Evolutionary conservation across 2,113 vertebrate species (phyloP), one percentile per base, ranked within the genome.

Genomic region (Nansenia antarctica): DNA sequence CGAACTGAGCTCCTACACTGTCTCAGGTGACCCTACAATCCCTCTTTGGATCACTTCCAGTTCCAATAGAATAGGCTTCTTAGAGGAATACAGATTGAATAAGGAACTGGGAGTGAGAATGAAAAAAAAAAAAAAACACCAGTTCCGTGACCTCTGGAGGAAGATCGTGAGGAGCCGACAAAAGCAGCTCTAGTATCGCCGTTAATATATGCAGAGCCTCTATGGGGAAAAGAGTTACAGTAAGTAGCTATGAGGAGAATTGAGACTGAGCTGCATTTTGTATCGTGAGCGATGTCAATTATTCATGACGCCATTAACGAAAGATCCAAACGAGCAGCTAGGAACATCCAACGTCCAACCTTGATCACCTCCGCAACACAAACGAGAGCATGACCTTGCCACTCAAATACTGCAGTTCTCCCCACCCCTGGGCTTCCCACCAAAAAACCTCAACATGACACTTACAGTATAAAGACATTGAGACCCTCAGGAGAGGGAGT

Each of bases 281-380:
- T n/a, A n/a, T n/a, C n/a, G n/a, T n/a, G n/a, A n/a, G n/a, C n/a
- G n/a, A n/a, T n/a, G n/a, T n/a, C n/a, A n/a, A n/a, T n/a, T n/a
- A n/a, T n/a, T n/a, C n/a, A n/a, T n/a, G n/a, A n/a, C n/a, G n/a
- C n/a, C n/a, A n/a, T n/a, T 86, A 88, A 85, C 87, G 81, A 82
- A 82, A 78, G 82, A 79, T 83, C 86, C 77, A 71, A 81, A 83
- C 79, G 87, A 84, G 87, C 73, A 78, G 82, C 77, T 81, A 80
- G 76, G 82, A 80, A 67, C 59, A 24, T 76, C 64, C 47, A 53
- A 76, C 22, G 71, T 58, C 67, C 67, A 31, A 70, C 74, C 64
- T 72, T 61, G 71, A 73, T 87, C 84, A 79, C 82, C 83, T 79
- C 69, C 35, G 31, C 58, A 9, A 3, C 72, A 62, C 58, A 71